A percentile compares a stretch with the other conserved stretches of the same genome.
phyloP scores from a whole-genome alignment of 2,113 vertebrate genomes.

The Manacus vitellinus region DNA sequence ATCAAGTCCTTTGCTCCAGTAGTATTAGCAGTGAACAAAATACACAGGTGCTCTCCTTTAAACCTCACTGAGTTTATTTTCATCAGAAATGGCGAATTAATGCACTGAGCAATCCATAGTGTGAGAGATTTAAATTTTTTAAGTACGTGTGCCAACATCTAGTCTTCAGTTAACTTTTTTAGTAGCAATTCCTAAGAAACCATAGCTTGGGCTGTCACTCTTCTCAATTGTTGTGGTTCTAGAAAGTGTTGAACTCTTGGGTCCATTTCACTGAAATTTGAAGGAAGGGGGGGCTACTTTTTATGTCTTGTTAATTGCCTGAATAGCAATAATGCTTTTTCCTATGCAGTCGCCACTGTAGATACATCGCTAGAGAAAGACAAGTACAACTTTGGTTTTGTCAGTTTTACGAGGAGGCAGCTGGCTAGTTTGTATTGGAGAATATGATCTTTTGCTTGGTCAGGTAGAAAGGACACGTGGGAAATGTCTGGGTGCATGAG shows the following conservation, averaged over 20 bases:
- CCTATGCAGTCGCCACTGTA: not conserved
- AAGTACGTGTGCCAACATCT: not conserved
- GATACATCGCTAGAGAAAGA: not conserved
- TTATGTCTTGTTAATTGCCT: not conserved
- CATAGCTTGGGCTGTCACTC: not conserved
- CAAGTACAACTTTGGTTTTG: not conserved
- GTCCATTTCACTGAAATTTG: not conserved
- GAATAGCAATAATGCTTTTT: not conserved
- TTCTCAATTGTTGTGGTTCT: not conserved
- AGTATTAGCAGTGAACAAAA: not conserved
- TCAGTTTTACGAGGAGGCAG: not conserved
- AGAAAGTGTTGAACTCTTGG: not conserved
- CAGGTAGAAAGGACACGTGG: not conserved
- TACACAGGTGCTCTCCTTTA: not conserved
- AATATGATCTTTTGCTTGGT: not conserved
- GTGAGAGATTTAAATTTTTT: not conserved
- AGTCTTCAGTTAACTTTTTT: not conserved
- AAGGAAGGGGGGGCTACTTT: not conserved
- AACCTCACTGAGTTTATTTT: not conserved
- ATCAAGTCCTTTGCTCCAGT: not conserved
- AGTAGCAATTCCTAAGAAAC: not conserved
- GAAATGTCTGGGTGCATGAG: not conserved
- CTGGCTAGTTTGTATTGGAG: not conserved
- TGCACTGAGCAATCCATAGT: not conserved
- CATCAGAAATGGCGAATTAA: not conserved